Evolutionary conservation across 2,113 vertebrate species (phyloP), one percentile per base, ranked within the genome.

Genomic region (Mormoops blainvillei): DNA sequence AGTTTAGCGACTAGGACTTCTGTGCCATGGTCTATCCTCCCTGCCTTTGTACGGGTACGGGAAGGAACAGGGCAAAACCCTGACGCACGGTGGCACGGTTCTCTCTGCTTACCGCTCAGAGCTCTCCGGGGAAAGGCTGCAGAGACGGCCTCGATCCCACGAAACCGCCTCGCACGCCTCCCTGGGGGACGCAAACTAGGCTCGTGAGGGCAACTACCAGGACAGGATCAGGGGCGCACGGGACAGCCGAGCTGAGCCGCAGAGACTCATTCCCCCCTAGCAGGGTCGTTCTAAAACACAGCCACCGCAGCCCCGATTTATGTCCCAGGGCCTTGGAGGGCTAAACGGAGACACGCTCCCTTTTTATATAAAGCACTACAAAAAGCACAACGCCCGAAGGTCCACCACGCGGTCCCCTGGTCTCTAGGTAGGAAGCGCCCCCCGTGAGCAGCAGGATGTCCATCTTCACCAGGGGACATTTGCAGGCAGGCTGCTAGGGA

Each of bases 31-130:
- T 54, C 56, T 41, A 16, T 43, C 26, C 38, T n/a, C 13, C 45
- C 58, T 18, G 5, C 3, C 77, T 87, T 50, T 36, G 26, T 45
- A 54, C 36, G 36, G 24, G 41, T 41, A 4, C 12, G 24, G 73
- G n/a, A 71, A 92, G 56, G 41, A 82, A 78, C 43, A 36, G 58
- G 83, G 84, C 71, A 48, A 67, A 91, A 22, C 7, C 15, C 50
- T 52, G 14, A 22, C 20, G 68, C 18, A 11, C 3, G 13, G 16
- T 26, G n/a, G 7, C n/a, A 45, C n/a, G 24, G 41, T 65, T 67
- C 54, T 58, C 26, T 63, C 65, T 33, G 28, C 3, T 14, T 31
- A 56, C 8, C 24, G 31, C 76, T n/a, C 70, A 7, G 48, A 80
- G n/a, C 33, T 88, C 22, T 43, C 26, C 52, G 4, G n/a, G 7